A percentile compares a stretch with the other conserved stretches of the same genome.
phyloP scores from a whole-genome alignment of 2,888 invertebrate genomes.

The Lithophane socia region DNA sequence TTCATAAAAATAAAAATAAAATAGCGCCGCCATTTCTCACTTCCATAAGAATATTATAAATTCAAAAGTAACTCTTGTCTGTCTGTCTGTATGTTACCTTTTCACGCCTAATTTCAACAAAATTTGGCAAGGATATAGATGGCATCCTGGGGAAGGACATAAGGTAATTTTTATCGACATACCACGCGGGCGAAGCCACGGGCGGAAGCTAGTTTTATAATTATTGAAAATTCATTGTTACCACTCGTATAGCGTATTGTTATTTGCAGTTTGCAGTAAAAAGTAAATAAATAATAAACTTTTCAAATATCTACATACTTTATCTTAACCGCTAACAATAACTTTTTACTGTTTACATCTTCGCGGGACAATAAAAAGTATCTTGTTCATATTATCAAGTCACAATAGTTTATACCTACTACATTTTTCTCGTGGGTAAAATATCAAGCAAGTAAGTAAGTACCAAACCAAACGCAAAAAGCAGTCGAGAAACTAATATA shows the following conservation, averaged over 20 bases:
- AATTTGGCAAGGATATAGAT: no score
- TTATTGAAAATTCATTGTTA: constrained; percentile 5
- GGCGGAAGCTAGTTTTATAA: neutral
- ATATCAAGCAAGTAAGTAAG: neutral
- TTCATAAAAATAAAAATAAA: neutral
- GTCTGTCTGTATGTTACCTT: no score
- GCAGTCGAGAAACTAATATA: no score
- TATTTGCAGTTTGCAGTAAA: constrained; percentile 25
- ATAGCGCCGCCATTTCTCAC: neutral
- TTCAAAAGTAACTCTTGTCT: no score
- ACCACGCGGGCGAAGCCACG: no score
- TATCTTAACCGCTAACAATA: constrained; percentile 39
- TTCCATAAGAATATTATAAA: no score
- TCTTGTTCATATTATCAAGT: constrained; percentile 26
- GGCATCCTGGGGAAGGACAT: no score
- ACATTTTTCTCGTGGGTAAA: neutral
- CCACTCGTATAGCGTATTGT: neutral
- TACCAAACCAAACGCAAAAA: no score
- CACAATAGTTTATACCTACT: neutral
- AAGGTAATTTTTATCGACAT: no score
- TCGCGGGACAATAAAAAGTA: constrained; percentile 25
- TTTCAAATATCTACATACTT: constrained; percentile 22
- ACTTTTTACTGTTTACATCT: constrained; percentile 49
- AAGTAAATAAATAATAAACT: constrained; percentile 48
- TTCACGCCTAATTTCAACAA: no score